phyloP scores from a whole-genome alignment of 2,888 invertebrate species.

The Byasa hedistus region DNA sequence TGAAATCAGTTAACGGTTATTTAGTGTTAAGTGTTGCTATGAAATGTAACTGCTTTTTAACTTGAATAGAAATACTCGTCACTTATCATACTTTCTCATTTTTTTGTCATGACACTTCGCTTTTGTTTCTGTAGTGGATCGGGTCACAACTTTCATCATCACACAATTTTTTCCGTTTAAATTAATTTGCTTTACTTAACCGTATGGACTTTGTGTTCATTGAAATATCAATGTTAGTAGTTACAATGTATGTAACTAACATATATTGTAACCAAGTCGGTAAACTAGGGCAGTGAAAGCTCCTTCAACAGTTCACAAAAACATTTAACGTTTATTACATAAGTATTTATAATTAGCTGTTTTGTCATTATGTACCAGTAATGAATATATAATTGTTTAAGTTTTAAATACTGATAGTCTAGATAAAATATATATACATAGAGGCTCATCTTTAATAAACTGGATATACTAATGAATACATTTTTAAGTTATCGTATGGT shows the following conservation, averaged over 20 bases:
- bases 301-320: constrained; percentile 6
- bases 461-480: background rate
- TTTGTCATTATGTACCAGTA: background rate
- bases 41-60: background rate
- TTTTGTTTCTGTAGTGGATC: background rate
- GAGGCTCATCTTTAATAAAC: background rate
- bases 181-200: background rate
- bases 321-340: background rate
- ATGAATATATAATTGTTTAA: background rate
- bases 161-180: background rate
- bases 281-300: constrained; percentile 26
- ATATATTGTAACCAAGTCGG: too few species aligned
- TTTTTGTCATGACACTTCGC: background rate
- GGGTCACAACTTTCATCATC: background rate
- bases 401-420: background rate
- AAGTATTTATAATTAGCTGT: background rate
- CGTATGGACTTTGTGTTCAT: background rate
- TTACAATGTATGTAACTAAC: background rate
- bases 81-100: constrained; percentile 7
- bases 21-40: background rate
- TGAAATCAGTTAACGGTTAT: background rate
- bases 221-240: background rate
- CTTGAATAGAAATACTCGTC: background rate
- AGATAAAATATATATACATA: background rate
- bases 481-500: background rate